These are phyloP conservation scores for Daboia siamensis DNA, from an alignment of 2,113 vertebrate species.

Conservation along the genomic window DNA sequence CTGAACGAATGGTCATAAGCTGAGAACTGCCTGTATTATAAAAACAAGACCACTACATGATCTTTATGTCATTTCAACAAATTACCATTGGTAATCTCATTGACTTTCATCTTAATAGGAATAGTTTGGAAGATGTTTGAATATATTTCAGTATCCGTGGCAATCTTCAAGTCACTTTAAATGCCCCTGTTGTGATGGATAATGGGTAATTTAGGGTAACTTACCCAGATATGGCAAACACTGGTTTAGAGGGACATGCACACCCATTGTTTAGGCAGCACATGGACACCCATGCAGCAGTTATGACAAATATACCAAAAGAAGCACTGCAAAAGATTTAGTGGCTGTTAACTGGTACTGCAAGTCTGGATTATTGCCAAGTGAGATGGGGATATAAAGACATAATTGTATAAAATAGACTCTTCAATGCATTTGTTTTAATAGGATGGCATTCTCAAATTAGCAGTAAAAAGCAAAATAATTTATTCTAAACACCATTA, in stretches of 20 bases:
- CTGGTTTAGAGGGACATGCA: background rate
- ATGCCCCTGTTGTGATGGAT: background rate
- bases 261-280: background rate
- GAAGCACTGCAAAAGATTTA: background rate
- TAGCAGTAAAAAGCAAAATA: background rate
- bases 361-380: slow-evolving; percentile 17
- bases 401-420: background rate
- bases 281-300: background rate
- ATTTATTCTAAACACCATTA: background rate
- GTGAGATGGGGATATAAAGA: background rate
- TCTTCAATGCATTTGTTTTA: background rate
- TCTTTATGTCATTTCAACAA: background rate
- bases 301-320: background rate
- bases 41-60: background rate
- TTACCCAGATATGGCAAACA: background rate
- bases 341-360: background rate
- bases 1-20: background rate
- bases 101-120: background rate
- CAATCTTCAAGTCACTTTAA: background rate
- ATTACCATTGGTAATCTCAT: background rate
- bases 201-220: background rate
- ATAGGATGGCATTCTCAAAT: background rate
- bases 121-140: background rate
- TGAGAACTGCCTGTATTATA: background rate
- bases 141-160: background rate